Conservation (phyloP, 37 sponge, comb jelly and placozoan genomes). For the Axinella damicornis region DNA sequence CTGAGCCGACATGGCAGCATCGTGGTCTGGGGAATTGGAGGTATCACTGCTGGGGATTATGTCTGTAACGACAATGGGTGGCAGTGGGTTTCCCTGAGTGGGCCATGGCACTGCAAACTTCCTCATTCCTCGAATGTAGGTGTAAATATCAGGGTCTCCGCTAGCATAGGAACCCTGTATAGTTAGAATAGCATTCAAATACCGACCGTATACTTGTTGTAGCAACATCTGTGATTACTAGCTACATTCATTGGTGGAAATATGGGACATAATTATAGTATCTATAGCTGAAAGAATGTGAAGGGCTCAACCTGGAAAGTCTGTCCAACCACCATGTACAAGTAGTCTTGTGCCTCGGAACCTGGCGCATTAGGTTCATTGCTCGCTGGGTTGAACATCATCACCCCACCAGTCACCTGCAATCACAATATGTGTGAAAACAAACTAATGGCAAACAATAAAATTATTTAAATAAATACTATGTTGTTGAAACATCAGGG, state of each 20-base stretch:
- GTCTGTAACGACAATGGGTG: background rate
- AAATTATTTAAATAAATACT: no score
- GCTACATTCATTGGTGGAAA: no score
- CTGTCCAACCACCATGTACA: slow-evolving; percentile 18
- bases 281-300: no score
- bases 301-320: background rate
- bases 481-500: no score
- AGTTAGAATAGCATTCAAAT: no score
- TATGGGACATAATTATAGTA: no score
- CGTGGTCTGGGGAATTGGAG: background rate
- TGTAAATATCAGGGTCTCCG: no score
- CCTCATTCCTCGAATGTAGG: slow-evolving; percentile 4
- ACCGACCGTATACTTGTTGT: no score
- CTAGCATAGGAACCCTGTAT: no score
- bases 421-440: background rate
- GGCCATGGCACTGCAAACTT: slow-evolving; percentile 1
- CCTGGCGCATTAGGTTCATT: background rate
- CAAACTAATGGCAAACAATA: no score
- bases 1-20: background rate
- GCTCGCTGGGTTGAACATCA: slow-evolving; percentile 7
- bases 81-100: background rate
- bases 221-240: no score
- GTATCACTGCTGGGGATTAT: background rate
- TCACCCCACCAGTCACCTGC: slow-evolving; percentile 27
- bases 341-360: background rate